phyloP scores from a whole-genome alignment of 2,888 invertebrate genomes.

The Harpagoxenus sublaevis region DNA sequence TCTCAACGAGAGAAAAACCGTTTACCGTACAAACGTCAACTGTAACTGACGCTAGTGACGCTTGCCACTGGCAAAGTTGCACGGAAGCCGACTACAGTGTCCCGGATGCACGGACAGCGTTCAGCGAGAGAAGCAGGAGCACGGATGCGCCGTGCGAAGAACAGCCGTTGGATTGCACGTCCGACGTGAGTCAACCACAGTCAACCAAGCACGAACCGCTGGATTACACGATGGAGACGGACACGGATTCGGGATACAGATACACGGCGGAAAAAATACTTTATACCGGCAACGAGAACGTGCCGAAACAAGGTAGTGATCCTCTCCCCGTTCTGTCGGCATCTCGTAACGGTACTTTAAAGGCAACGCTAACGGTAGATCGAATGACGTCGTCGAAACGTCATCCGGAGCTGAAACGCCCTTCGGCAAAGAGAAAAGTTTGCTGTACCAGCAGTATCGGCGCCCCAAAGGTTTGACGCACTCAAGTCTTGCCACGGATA shows the following conservation, averaged over 20 bases:
- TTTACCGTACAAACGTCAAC: constrained; percentile 40
- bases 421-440: constrained; percentile 43
- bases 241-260: constrained; percentile 64
- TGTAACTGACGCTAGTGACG: constrained; percentile 34
- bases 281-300: constrained; percentile 64
- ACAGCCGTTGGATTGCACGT: constrained; percentile 75
- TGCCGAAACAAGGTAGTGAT: constrained; percentile 69
- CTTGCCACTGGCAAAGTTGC: constrained; percentile 42
- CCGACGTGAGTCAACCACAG: constrained; percentile 62
- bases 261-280: constrained; percentile 59
- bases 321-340: constrained; percentile 15
- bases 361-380: constrained; percentile 56
- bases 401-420: constrained; percentile 57
- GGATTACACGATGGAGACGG: constrained; percentile 76
- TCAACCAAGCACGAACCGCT: constrained; percentile 71
- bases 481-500: constrained; percentile 60
- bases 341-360: constrained; percentile 41
- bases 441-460: constrained; percentile 52
- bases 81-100: constrained; percentile 40
- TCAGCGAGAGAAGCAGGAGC: constrained; percentile 48
- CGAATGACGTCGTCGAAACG: constrained; percentile 47
- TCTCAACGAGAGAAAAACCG: not conserved
- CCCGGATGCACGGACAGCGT: constrained; percentile 17
- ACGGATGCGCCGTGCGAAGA: constrained; percentile 62
- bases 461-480: constrained; percentile 65